A percentile compares a stretch with the other conserved stretches of the same genome.
phyloP scores from a whole-genome alignment of 1,140 invertebrate species.

The Dufourea novaeangliae region DNA sequence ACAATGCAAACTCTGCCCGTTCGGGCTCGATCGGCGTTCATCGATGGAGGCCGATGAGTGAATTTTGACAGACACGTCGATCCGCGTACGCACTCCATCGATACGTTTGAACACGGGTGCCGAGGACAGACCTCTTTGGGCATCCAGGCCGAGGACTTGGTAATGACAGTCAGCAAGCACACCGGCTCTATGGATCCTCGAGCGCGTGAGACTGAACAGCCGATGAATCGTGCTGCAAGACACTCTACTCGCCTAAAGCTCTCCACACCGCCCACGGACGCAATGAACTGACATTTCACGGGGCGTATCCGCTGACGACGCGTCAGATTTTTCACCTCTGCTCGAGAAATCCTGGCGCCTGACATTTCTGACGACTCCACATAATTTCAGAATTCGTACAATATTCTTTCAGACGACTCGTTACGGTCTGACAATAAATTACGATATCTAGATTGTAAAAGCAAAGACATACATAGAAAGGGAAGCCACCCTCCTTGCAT shows the following conservation, averaged over 20 bases:
- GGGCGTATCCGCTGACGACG: conserved; percentile 26
- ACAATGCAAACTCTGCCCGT: not conserved
- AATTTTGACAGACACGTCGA: conserved; percentile 6
- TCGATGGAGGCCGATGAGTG: too few species aligned
- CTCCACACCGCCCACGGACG: conserved; percentile 33
- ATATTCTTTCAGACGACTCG: too few species aligned
- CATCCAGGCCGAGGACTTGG: conserved; percentile 41
- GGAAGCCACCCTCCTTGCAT: too few species aligned
- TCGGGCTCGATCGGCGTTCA: not conserved
- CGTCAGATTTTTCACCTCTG: not conserved
- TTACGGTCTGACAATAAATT: too few species aligned
- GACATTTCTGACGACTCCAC: not conserved
- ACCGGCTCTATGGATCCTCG: conserved; percentile 39
- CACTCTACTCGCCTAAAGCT: conserved; percentile 46
- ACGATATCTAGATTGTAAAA: too few species aligned
- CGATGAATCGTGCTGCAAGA: conserved; percentile 48
- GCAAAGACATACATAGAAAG: too few species aligned
- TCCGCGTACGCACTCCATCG: conserved; percentile 2
- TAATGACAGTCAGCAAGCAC: conserved; percentile 46
- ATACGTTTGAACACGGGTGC: conserved; percentile 20
- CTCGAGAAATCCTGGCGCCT: not conserved
- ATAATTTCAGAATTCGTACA: too few species aligned
- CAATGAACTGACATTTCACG: conserved; percentile 7
- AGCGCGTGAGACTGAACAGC: conserved; percentile 52
- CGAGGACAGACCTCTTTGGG: conserved; percentile 35